phyloP scores from a whole-genome alignment of 2,888 invertebrate species.

The Hypena proboscidalis region DNA sequence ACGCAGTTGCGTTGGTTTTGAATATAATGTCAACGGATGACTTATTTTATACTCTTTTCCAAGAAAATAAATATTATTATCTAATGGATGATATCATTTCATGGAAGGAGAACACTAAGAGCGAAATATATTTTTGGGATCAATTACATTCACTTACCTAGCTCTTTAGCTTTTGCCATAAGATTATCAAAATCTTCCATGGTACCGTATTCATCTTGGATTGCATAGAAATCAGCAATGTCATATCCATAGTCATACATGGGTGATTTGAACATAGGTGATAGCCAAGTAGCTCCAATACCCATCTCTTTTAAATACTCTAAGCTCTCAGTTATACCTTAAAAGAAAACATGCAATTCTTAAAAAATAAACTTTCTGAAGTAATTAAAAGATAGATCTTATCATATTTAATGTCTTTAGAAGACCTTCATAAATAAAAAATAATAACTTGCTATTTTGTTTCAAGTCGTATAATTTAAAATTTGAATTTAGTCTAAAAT shows the following conservation, averaged over 20 bases:
- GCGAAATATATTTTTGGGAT: too few relatives aligned
- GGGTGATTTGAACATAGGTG: constrained; percentile 90
- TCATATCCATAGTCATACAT: constrained; percentile 94
- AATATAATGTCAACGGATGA: too few relatives aligned
- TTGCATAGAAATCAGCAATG: constrained; percentile 88
- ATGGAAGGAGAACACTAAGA: too few relatives aligned
- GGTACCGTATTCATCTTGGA: constrained; percentile 90
- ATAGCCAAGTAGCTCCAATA: constrained; percentile 90
- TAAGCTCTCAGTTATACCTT: constrained; percentile 86
- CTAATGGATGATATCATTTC: too few relatives aligned
- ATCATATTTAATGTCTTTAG: too few relatives aligned
- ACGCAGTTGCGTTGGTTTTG: constrained; percentile 8
- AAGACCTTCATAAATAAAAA: too few relatives aligned
- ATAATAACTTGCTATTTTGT: background rate
- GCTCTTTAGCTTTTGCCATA: constrained; percentile 82
- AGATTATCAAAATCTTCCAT: constrained; percentile 89
- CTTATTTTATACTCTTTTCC: too few relatives aligned
- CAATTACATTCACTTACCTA: constrained; percentile 62
- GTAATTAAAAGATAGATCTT: too few relatives aligned
- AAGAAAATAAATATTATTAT: too few relatives aligned
- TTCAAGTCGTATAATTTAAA: too few relatives aligned
- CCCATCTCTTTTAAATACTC: constrained; percentile 88
- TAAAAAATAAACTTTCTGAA: background rate
- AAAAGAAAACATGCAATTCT: constrained; percentile 20
- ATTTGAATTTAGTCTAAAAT: too few relatives aligned